phyloP scores from a whole-genome alignment of 2,113 vertebrate genomes.

The Rhagologus leucostigma region DNA sequence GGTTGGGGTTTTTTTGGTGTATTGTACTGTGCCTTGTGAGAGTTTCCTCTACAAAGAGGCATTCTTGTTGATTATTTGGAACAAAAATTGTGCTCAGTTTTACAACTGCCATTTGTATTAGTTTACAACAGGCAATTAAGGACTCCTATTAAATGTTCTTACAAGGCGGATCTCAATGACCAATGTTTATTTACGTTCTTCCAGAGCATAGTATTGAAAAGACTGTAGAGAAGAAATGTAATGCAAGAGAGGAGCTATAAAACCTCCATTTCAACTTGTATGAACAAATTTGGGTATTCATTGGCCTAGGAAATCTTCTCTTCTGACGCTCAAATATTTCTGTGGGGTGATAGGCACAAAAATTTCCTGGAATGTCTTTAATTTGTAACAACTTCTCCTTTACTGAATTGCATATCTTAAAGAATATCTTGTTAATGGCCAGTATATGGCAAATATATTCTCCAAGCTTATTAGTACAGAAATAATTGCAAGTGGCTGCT shows the following conservation, averaged over 20 bases:
- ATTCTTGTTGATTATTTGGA: not conserved
- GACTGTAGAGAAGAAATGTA: not conserved
- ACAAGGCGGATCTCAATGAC: not conserved
- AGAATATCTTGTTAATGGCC: not conserved
- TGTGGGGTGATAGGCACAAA: not conserved
- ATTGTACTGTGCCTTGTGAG: not conserved
- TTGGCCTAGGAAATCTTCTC: not conserved
- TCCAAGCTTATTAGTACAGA: constrained; percentile 17
- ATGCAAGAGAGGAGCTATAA: not conserved
- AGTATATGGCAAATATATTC: not conserved
- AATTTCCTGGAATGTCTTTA: not conserved
- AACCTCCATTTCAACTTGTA: not conserved
- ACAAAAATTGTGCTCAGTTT: not conserved
- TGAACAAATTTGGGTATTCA: not conserved
- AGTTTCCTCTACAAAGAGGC: not conserved
- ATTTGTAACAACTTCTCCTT: not conserved
- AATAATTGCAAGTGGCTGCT: constrained; percentile 33
- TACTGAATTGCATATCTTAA: constrained; percentile 12
- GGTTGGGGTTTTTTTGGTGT: not conserved
- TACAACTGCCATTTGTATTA: constrained; percentile 7
- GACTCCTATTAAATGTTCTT: not conserved
- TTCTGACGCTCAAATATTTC: not conserved
- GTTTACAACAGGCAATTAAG: constrained; percentile 29
- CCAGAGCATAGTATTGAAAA: not conserved
- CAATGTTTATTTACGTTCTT: constrained; percentile 26